Evolutionary conservation across 1,140 invertebrate species (phyloP), one percentile per base, ranked within the genome.

Genomic region (Pteromalus puparum): DNA sequence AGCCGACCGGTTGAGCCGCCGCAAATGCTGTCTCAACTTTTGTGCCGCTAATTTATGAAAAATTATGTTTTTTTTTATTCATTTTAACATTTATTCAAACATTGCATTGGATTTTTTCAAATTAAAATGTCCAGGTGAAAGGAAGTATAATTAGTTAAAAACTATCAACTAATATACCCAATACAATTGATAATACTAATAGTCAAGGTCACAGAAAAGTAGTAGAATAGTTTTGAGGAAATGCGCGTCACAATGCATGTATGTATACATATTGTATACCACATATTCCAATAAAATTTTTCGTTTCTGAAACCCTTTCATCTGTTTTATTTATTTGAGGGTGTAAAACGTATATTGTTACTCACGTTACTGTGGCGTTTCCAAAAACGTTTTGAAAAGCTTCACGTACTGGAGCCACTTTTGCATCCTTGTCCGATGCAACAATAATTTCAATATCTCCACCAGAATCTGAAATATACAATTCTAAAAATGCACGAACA

Each of bases 301-400:
- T 42, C 5, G 10, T 42, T 42, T 10, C 38, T 42, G 9, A 42
- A 9, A 42, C 38, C 10, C 10, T 38, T 38, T 7, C 9, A 38
- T 38, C 9, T 42, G 38, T 9, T 42, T 42, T 42, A 42, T 42
- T 42, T 42, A 42, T 42, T 42, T 42, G 9, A 42, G 10, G 9
- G 38, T 42, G 7, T 42, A 42, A 42, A 34, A 42, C 12, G 48
- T 18, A 53, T 7, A 26, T 68, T 24, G 10, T 86, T 86, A 93
- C 94, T 94, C 93, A 96, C 95, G 93, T 93, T 30, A 97, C 95
- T 87, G 96, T 97, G 15, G 97, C 97, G 92, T 96, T 96, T 30
- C 96, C 96, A 94, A 98, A 97, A 7, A 97, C 94, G 82, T 93
- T 91, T 91, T 97, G 97, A 89, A 97, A 97, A 85, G 97, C 97